phyloP scores from a whole-genome alignment of 2,797 vertebrate species.

The Lutjanus campechanus region DNA sequence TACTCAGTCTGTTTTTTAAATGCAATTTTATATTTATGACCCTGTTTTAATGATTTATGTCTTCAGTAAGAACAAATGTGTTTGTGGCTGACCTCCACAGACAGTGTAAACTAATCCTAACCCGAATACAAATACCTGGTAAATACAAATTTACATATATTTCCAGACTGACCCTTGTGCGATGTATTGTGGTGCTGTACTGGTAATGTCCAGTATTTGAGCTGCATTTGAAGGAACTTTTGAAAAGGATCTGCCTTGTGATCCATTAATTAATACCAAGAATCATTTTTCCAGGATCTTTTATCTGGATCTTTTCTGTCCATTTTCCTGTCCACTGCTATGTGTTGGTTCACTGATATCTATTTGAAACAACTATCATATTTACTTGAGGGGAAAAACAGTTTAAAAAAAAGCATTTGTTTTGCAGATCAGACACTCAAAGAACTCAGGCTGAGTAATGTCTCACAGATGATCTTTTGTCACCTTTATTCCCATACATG shows the following conservation, averaged over 20 bases:
- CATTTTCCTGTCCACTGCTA: background rate
- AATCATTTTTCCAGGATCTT: too few relatives aligned
- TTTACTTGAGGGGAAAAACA: background rate
- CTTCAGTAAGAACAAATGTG: background rate
- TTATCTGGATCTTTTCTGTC: background rate
- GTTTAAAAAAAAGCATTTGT: background rate
- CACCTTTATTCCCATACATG: conserved; percentile 75
- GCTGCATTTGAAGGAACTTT: background rate
- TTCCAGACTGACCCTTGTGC: background rate
- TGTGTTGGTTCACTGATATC: background rate
- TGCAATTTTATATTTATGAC: background rate
- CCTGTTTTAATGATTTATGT: background rate
- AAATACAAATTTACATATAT: background rate
- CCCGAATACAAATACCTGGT: background rate
- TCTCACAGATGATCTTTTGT: conserved; percentile 40
- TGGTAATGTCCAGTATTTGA: background rate
- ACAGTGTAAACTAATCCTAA: background rate
- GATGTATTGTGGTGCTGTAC: background rate
- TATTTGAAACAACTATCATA: background rate
- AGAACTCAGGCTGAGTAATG: background rate
- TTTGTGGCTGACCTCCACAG: background rate
- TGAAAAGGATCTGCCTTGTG: background rate
- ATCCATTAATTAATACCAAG: background rate
- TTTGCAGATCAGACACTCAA: background rate
- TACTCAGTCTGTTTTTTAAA: background rate